Base-by-base conservation (phyloP, 2,888 invertebrate genomes). In the Dolichopus griseipennis region DNA sequence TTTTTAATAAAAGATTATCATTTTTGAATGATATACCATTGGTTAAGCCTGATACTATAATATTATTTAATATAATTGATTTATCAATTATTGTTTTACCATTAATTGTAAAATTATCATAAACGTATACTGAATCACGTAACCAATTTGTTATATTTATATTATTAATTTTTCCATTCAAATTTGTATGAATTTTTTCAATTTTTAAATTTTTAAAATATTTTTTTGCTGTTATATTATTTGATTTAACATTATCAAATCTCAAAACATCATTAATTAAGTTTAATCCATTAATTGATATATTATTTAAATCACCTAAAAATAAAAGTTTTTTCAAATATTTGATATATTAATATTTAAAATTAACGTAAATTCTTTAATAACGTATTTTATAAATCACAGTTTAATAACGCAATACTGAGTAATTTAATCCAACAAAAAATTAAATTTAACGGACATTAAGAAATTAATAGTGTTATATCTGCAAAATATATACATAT, bases 231-330 rank as follows among this genome's bases (percentile, higher is more conserved):
- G 79, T 83, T 1, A 86, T 75, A 5, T 79, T 73, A 74, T 84
- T 85, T 27, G 68, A 61, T 21, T 74, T 67, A 6, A 37, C 12
- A 0, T 70, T 70, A 70, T 83, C 83, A 66, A 78, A 77, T 64
- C 82, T 80, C 71, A 85, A 78, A 21, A 87, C 77, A 72, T 87
- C 87, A 10, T 78, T 78, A 18, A 78, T 74, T 34, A 87, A 76
- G 77, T 85, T 81, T 64, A 85, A 75, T 70, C 80, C 76, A 73
- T 87, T 87, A 21, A 87, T 78, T 7, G 73, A 75, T 0, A 81
- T 78, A 61, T 76, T 72, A 12, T 74, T 70, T 1, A 82, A 71
- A 72, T 79, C 73, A 37, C 79, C 84, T 81, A 61, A 15, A 72
- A 37, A 37, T 37, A 37, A 37, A 37, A 37, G 3, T 2, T n/a